Evolutionary conservation across 2,113 vertebrate species (phyloP), one percentile per base, ranked within the genome.

Genomic region (Indicator indicator): DNA sequence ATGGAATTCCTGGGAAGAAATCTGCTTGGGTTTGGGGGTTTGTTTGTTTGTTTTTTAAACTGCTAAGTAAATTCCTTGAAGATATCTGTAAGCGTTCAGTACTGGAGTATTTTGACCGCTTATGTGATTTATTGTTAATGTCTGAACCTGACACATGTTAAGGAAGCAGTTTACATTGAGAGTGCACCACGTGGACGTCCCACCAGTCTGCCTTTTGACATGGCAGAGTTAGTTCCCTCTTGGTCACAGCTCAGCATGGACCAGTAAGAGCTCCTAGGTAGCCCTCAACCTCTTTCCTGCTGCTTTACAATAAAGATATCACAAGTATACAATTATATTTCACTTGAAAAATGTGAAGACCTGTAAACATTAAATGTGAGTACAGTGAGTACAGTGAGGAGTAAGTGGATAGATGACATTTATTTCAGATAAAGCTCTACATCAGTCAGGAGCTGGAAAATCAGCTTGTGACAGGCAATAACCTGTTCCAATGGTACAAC

Each of bases 391-490:
- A 88, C 58, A 75, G 36, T 36, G 36, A 36, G 36, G 83, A 77
- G 44, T 54, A 88, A 84, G 59, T 71, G 62, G 48, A 46, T 62
- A 81, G 65, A 30, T 81, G 32, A 62, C n/a, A 81, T 82, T 92
- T 93, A 89, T 88, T 95, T 93, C 81, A 94, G 81, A 92, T 83
- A 42, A 79, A 91, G 63, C 62, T 63, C 78, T 84, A 19, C 56
- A 62, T 87, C 85, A 91, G 75, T 77, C 89, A 94, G 73, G 32
- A 89, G 28, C 46, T 84, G 60, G 72, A 70, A 96, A 97, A 96
- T 92, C 83, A 59, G 72, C 56, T 88, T 95, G 91, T 95, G 92
- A 94, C 94, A 97, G 92, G 89, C 88, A 96, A 95, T 95, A 96
- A 95, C 89, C 86, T 96, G 88, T 89, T 86, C 77, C 3, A 21